phyloP scores from a whole-genome alignment of 2,113 vertebrate genomes.

The Cyanoramphus novaezelandiae region DNA sequence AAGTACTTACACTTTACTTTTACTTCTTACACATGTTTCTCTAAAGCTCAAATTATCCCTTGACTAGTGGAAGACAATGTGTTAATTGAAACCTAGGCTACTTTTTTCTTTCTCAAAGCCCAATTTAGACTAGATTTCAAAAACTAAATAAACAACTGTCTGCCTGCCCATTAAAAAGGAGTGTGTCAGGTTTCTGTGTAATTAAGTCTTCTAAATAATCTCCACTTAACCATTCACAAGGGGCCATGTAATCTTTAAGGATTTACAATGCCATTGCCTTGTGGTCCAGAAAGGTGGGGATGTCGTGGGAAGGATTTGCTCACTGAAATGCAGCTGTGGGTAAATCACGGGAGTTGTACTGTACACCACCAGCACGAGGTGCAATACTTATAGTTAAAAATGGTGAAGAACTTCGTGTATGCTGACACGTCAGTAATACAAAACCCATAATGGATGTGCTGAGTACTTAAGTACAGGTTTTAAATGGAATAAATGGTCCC shows the following conservation, averaged over 20 bases:
- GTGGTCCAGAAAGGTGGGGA: background rate
- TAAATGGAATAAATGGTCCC: background rate
- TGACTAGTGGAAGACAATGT: conserved; percentile 71
- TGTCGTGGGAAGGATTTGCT: background rate
- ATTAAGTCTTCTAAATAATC: conserved; percentile 75
- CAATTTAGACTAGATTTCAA: conserved; percentile 76
- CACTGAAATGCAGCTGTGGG: background rate
- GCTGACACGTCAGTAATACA: background rate
- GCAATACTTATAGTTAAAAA: background rate
- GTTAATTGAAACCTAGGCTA: conserved; percentile 74
- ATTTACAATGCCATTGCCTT: background rate
- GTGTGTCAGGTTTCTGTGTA: conserved; percentile 77
- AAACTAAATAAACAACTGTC: conserved; percentile 79
- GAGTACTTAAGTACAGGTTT: background rate
- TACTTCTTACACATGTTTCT: conserved; percentile 64
- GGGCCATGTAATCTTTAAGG: conserved; percentile 57
- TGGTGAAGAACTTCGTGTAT: background rate
- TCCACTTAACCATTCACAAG: conserved; percentile 60
- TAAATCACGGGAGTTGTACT: background rate
- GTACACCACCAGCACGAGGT: accelerated
- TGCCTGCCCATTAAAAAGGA: conserved; percentile 72
- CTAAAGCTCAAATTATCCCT: conserved; percentile 74
- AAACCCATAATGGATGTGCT: background rate
- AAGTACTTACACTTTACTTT: conserved; percentile 67
- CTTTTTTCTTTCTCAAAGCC: conserved; percentile 63